phyloP scores from a whole-genome alignment of 2,888 invertebrate species.

The Calephelis perditalis region DNA sequence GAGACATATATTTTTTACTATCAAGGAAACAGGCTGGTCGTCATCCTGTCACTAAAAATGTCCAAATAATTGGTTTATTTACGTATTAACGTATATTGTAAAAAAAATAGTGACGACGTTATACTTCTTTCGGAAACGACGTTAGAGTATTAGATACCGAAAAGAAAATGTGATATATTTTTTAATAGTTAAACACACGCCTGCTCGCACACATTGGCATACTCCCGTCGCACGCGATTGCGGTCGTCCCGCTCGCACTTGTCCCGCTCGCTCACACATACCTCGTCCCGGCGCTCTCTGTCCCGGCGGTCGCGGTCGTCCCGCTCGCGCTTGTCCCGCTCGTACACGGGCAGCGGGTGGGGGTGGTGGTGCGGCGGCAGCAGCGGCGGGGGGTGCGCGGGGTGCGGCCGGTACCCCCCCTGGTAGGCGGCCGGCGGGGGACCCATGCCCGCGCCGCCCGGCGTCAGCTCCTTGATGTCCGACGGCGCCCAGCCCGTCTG shows the following conservation, averaged over 20 bases:
- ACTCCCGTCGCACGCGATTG: slow-evolving; percentile 49
- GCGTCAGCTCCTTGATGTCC: slow-evolving; percentile 84
- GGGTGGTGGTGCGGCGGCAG: slow-evolving; percentile 37
- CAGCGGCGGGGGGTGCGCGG: slow-evolving; percentile 26
- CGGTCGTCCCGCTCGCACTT: slow-evolving; percentile 64
- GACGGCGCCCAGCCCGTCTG: slow-evolving; percentile 75
- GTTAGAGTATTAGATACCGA: too few species aligned
- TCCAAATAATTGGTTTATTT: too few species aligned
- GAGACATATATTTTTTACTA: too few species aligned
- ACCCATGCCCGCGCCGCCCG: slow-evolving; percentile 71
- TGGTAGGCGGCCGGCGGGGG: slow-evolving; percentile 38
- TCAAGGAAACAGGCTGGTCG: too few species aligned
- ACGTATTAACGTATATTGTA: too few species aligned
- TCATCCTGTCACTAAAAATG: too few species aligned
- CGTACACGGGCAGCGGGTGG: slow-evolving; percentile 34
- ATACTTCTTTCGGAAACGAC: too few species aligned
- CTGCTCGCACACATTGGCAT: slow-evolving; percentile 39
- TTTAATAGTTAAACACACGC: too few species aligned
- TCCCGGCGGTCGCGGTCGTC: slow-evolving; percentile 67
- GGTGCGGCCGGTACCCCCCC: slow-evolving; percentile 41
- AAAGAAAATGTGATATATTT: too few species aligned
- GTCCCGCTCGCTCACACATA: slow-evolving; percentile 46
- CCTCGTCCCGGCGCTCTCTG: slow-evolving; percentile 43
- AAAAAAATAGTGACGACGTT: too few species aligned
- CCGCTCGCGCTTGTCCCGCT: slow-evolving; percentile 51